Base-by-base conservation (phyloP, 2,113 vertebrate genomes). In the Sorex araneus region DNA sequence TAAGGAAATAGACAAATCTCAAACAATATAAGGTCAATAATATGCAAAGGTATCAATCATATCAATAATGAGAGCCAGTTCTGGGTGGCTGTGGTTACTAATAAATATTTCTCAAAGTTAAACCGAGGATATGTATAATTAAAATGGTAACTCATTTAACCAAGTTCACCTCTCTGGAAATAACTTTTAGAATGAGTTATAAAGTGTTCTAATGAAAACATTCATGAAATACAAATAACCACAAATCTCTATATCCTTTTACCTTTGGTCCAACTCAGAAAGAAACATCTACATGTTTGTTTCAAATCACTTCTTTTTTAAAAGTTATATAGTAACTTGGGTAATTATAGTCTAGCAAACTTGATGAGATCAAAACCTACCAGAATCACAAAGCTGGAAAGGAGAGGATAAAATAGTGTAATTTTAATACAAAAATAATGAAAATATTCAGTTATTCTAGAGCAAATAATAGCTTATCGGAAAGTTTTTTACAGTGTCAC, bases 121-220 rank as follows among this genome's bases (percentile, higher is more conserved):
- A 3, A 78, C 54, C 0, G 13, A 92, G 12, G 43, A 45, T 12
- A 9, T 5, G 0, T 18, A 3, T 84, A 21, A 90, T 25, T 27
- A 84, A 6, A 91, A 94, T 40, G 19, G 27, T 32, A 8, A 50
- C 71, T 15, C 67, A 76, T 76, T 73, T 74, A 74, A 92, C 40
- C 9, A 54, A 1, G 1, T 9, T 54, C 57, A 5, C 3, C 19
- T 75, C 84, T 34, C 11, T 71, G 3, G 3, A 83, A n/a, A 27
- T 32, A 64, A 75, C 6, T 71, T 54, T 94, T 84, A 77, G 30
- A 71, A 4, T 54, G 66, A 73, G 11, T 79, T 93, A 85, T 86
- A 12, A 67, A 23, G 8, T 30, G 63, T 77, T 78, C 64, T 0
- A 47, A 50, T 78, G 23, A 27, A 30, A 47, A 84, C 50, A 47